Percentiles rank a stretch among this genome's conserved stretches.
Evolutionary conservation across 2,797 vertebrate species (phyloP).

Genomic region (Caiman crocodilus): DNA sequence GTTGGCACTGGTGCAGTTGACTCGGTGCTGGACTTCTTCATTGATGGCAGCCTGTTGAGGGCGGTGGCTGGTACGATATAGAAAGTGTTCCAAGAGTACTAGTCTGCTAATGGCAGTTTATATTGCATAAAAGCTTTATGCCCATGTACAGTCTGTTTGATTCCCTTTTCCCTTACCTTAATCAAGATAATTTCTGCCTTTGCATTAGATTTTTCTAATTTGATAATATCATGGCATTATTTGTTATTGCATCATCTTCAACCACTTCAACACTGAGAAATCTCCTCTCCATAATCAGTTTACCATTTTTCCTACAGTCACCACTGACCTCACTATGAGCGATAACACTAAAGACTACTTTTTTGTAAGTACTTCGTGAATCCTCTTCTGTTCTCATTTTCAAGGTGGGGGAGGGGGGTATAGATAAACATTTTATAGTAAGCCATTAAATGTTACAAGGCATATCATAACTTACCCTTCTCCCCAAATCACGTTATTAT

Average conservation of each 20-base stretch:
- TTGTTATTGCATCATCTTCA: no score
- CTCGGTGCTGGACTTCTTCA: no score
- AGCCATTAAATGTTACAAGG: neutral
- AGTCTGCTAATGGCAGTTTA: neutral
- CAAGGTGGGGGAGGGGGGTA: conserved; percentile 30
- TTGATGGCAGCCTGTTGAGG: no score
- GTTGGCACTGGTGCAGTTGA: no score
- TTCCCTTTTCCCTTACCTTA: neutral
- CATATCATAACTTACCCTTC: neutral
- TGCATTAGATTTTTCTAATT: neutral
- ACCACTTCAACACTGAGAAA: neutral
- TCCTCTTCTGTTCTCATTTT: conserved; percentile 17
- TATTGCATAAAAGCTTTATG: neutral
- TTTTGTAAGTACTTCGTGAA: neutral
- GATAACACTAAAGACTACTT: conserved; percentile 33
- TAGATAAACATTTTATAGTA: conserved; percentile 37
- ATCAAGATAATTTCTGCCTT: neutral
- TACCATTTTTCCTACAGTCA: neutral
- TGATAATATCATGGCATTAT: no score
- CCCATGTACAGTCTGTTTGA: neutral
- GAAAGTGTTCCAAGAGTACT: no score
- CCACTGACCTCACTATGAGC: conserved; percentile 17
- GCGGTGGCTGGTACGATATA: no score
- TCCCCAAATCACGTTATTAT: neutral
- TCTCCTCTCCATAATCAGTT: neutral